phyloP scores from a whole-genome alignment of 2,888 invertebrate genomes.

The Trichogramma evanescens region DNA sequence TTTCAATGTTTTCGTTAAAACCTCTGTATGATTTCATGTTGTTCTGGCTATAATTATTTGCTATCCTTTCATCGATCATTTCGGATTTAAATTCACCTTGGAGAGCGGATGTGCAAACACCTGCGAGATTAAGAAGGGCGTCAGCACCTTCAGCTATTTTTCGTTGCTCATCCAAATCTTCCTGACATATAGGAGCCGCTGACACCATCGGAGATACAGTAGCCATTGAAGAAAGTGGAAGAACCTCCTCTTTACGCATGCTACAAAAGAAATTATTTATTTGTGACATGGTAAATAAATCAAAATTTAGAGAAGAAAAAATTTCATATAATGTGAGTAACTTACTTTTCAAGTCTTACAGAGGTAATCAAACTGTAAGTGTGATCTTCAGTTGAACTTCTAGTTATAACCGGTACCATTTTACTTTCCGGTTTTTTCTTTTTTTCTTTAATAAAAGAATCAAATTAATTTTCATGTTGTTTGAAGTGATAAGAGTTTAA shows the following conservation, averaged over 20 bases:
- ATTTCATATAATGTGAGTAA: not conserved
- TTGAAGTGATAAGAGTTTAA: not conserved
- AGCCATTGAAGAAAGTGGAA: too few species aligned
- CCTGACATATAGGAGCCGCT: too few species aligned
- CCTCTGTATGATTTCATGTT: too few species aligned
- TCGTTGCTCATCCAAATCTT: constrained; percentile 60
- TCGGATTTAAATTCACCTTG: constrained; percentile 8
- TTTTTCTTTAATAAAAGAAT: constrained; percentile 36
- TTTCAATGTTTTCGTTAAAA: too few species aligned
- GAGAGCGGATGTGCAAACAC: constrained; percentile 48
- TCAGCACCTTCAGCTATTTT: constrained; percentile 74
- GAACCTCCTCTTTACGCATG: too few species aligned
- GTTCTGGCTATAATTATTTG: too few species aligned
- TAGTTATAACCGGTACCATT: constrained; percentile 64
- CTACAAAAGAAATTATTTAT: not conserved
- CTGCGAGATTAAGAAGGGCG: constrained; percentile 69
- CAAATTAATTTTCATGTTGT: not conserved
- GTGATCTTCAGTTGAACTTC: constrained; percentile 87
- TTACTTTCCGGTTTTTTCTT: constrained; percentile 36
- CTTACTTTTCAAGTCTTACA: constrained; percentile 40
- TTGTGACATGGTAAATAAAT: not conserved
- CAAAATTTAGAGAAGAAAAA: not conserved
- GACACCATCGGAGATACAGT: too few species aligned
- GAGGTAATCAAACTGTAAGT: constrained; percentile 65
- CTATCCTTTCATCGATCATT: not conserved